Evolutionary conservation across 2,888 invertebrate genomes (phyloP).

Genomic region (Drosophila melanocephala): DNA sequence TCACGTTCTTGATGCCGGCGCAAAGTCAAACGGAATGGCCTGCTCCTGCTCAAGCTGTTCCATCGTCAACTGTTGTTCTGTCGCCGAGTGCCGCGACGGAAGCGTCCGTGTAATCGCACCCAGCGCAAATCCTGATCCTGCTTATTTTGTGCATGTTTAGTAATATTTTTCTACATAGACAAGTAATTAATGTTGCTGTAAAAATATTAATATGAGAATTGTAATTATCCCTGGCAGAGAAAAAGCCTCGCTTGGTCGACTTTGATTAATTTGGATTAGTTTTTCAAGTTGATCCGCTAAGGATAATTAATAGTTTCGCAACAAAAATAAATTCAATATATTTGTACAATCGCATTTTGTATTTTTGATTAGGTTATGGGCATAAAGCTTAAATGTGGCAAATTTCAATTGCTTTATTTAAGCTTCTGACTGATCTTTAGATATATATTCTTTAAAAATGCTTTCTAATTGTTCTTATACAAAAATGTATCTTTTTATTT

Average conservation of each 20-base stretch:
- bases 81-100: conserved; percentile 41
- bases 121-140: conserved; percentile 34
- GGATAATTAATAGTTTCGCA: conserved; percentile 28
- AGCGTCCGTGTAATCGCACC: conserved; percentile 24
- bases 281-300: conserved; percentile 18
- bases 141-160: conserved; percentile 50
- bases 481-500: conserved; percentile 63
- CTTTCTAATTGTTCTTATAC: conserved; percentile 43
- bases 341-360: conserved; percentile 49
- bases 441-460: conserved; percentile 7
- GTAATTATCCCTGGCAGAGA: conserved; percentile 26
- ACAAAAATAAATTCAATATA: conserved; percentile 64
- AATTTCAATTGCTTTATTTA: neutral
- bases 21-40: conserved; percentile 58
- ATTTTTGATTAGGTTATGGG: conserved; percentile 1
- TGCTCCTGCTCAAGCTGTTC: conserved; percentile 63
- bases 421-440: neutral
- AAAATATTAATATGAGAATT: conserved; percentile 25
- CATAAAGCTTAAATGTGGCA: neutral
- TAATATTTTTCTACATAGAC: conserved; percentile 76
- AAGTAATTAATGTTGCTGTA: conserved; percentile 49
- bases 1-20: conserved; percentile 80
- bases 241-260: conserved; percentile 15
- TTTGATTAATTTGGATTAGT: conserved; percentile 16
- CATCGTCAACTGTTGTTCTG: conserved; percentile 67